Evolutionary conservation across 2,113 vertebrate species (phyloP), one percentile per base, ranked within the genome.

Genomic region (Poecile atricapillus): DNA sequence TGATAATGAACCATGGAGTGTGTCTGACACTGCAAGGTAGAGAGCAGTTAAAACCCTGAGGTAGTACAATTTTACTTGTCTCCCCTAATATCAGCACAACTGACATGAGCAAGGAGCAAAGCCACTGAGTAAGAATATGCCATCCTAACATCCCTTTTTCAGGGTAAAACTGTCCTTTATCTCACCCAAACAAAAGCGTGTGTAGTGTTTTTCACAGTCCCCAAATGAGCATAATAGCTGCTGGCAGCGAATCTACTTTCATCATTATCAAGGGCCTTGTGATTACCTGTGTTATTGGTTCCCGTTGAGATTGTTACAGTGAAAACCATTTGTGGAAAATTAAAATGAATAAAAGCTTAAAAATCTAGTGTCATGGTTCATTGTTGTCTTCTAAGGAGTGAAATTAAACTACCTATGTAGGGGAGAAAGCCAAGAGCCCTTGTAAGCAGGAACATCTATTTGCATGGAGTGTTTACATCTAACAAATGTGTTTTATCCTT

Each of bases 281-380:
- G 79, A 93, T 92, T 94, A 86, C 5, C 9, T 50, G 49, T 75
- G 41, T 83, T 86, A 89, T 59, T 89, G 83, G 56, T 59, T 96
- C 93, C 94, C 92, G 86, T 94, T 70, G 93, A 89, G 92, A 83
- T 28, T 62, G 82, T 79, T 92, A 76, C 75, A 59, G 68, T 80
- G 80, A 77, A 93, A 95, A 92, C 46, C 47, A 63, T 89, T 86
- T 88, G 56, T 78, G 47, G 68, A 86, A 93, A 94, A 94, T 90
- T 74, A 90, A 94, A 94, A 88, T 55, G 18, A 92, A 86, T 83
- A 92, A 89, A 83, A 81, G 52, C 60, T 89, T 92, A 43, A 94
- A 94, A 93, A 67, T 31, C 59, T 5, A 2, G 39, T 80, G 43
- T 83, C 77, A 17, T 62, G 15, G 83, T 92, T 90, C 86, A 67